Conservation (phyloP, 2,113 vertebrate genomes). For the Caretta caretta region DNA sequence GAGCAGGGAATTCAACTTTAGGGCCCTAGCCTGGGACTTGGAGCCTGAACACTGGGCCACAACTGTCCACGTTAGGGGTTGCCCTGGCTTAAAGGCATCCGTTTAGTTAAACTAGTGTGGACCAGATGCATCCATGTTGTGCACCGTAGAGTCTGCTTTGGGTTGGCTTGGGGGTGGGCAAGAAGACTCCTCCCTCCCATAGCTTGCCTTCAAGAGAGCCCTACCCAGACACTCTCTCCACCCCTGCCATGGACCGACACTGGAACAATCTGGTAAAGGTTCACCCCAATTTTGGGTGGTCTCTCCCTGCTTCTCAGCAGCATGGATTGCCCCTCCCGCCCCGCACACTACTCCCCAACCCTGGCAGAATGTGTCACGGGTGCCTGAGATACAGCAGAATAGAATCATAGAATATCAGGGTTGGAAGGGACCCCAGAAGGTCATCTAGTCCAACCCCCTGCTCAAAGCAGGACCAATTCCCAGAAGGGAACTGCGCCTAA, state of each 20-base stretch:
- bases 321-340: conserved; percentile 7
- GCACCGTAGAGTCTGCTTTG: neutral
- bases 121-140: neutral
- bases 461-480: too few relatives aligned
- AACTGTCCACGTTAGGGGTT: neutral
- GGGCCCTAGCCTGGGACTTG: too few relatives aligned
- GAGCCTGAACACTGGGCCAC: neutral
- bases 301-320: neutral
- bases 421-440: too few relatives aligned
- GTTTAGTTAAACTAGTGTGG: neutral
- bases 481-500: neutral
- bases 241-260: accelerated
- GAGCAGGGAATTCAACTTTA: neutral
- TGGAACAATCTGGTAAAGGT: neutral
- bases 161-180: neutral
- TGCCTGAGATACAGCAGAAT: conserved; percentile 2
- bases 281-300: conserved; percentile 27
- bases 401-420: too few relatives aligned
- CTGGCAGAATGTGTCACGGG: neutral
- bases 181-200: neutral
- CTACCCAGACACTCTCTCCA: too few relatives aligned
- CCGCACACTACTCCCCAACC: neutral
- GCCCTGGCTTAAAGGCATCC: neutral
- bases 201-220: neutral
- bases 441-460: too few relatives aligned